phyloP scores from a whole-genome alignment of 2,888 invertebrate genomes.

The Tethea ocularis region DNA sequence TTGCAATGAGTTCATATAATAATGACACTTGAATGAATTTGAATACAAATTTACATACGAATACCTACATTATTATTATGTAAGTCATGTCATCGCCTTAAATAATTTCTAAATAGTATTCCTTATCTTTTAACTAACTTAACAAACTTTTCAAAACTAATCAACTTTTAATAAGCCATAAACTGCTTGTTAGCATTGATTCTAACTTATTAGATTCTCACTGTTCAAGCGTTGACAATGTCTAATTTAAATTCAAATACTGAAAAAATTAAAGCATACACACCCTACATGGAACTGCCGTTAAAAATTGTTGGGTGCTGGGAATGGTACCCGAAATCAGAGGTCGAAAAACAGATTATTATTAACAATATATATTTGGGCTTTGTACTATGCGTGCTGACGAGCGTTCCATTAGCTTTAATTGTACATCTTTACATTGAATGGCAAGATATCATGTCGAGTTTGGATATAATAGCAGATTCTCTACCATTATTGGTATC shows the following conservation, averaged over 20 bases:
- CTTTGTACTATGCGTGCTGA: slow-evolving; percentile 56
- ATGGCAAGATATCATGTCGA: slow-evolving; percentile 65
- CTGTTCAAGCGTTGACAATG: slow-evolving; percentile 9
- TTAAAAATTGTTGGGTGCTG: slow-evolving; percentile 66
- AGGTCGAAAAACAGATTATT: slow-evolving; percentile 37
- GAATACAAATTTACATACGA: too few species aligned
- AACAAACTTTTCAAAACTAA: background rate
- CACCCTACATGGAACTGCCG: slow-evolving; percentile 55
- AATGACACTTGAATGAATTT: too few species aligned
- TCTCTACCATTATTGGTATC: slow-evolving; percentile 61
- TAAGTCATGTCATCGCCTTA: too few species aligned
- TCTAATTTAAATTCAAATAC: slow-evolving; percentile 27
- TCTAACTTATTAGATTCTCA: slow-evolving; percentile 7
- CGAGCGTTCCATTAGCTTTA: slow-evolving; percentile 44
- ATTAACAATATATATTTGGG: slow-evolving; percentile 58
- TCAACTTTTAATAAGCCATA: background rate
- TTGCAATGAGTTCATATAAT: too few species aligned
- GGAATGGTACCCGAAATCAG: slow-evolving; percentile 61
- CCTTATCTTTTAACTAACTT: background rate
- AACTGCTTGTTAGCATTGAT: background rate
- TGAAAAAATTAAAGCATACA: slow-evolving; percentile 45
- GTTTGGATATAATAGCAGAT: slow-evolving; percentile 63
- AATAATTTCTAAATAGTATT: background rate
- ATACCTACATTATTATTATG: too few species aligned
- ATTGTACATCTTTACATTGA: slow-evolving; percentile 57